Base-by-base conservation (phyloP, 1,140 invertebrate species). In the Drosophila athabasca region DNA sequence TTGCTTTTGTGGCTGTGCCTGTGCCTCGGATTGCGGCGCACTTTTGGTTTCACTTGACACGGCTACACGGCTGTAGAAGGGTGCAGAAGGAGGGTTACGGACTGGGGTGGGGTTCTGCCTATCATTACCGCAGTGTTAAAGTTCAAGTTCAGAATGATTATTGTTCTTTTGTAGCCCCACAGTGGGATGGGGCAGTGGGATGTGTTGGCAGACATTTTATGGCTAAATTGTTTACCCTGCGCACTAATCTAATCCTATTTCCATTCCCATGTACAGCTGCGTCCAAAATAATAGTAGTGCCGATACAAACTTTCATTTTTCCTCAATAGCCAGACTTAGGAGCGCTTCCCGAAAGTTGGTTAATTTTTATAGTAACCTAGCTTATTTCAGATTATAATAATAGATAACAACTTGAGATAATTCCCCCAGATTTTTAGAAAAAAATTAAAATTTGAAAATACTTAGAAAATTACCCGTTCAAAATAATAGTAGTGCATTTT, bases 121-220 rank as follows among this genome's bases (percentile, higher is more conserved):
- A 75, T 74, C 71, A 74, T 78, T 78, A 65, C 62, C 65, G 66
- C 62, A 55, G 65, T 82, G 82, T 88, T 78, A 87, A 79, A 87
- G 82, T 87, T 88, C 83, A 87, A 87, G 82, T 82, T 87, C 82
- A 87, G 71, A 88, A 52, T 66, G 75, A 88, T 87, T 87, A 82
- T 78, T 71, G 74, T 78, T 75, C 62, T 74, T 17, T 54, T 22
- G 19, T 44, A 2, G 41, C 31, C 9, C 8, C 11, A 17, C 17
- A 64, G 24, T 55, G 44, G n/a, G n/a, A n/a, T 15, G 22, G 4
- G 26, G 9, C 26, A 19, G 54, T 43, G 9, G 3, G 35, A 11
- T 39, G 35, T 39, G 0, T 39, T 39, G 11, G 3, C 11, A 39
- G 35, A 13, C 35, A 13, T 39, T 39, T 39, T 11, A 39, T 39